A percentile compares a stretch with the other conserved stretches of the same genome.
phyloP scores from a whole-genome alignment of 2,797 vertebrate species.

The Pseudochromis fuscus region DNA sequence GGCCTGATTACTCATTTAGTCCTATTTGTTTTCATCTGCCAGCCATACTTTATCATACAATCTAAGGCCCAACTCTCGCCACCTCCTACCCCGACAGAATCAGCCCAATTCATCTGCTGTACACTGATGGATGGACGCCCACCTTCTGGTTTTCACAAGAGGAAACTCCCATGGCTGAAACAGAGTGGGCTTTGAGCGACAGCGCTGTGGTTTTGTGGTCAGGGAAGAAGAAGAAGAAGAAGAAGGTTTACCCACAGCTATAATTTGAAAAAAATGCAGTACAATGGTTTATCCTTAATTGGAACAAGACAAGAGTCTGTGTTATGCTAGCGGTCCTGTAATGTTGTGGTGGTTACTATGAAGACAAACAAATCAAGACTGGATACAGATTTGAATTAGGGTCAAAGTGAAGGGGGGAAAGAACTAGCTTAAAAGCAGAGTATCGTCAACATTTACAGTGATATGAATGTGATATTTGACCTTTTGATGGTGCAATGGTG shows the following conservation, averaged over 20 bases:
- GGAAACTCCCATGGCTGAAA: constrained; percentile 56
- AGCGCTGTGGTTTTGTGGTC: constrained; percentile 13
- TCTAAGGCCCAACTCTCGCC: constrained; percentile 42
- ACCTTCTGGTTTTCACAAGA: constrained; percentile 62
- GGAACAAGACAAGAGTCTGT: neutral
- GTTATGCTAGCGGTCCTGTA: neutral
- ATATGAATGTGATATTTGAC: neutral
- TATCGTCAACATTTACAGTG: too few relatives aligned
- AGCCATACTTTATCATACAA: constrained; percentile 73
- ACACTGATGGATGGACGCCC: constrained; percentile 78
- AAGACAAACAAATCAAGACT: too few relatives aligned
- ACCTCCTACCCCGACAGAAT: constrained; percentile 55
- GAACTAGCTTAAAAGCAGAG: too few relatives aligned
- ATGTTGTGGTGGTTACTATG: neutral
- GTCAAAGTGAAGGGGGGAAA: too few relatives aligned
- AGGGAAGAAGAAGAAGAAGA: constrained; percentile 24
- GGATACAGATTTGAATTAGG: too few relatives aligned
- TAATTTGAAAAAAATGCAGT: neutral
- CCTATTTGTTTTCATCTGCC: constrained; percentile 78
- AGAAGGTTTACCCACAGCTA: neutral
- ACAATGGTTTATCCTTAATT: constrained; percentile 37
- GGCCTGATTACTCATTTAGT: constrained; percentile 73
- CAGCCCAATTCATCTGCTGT: constrained; percentile 69
- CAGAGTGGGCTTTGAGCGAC: constrained; percentile 55
- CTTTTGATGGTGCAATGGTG: neutral